Evolutionary conservation across 1,140 invertebrate species (phyloP).

Genomic region (Charaxes varanes): DNA sequence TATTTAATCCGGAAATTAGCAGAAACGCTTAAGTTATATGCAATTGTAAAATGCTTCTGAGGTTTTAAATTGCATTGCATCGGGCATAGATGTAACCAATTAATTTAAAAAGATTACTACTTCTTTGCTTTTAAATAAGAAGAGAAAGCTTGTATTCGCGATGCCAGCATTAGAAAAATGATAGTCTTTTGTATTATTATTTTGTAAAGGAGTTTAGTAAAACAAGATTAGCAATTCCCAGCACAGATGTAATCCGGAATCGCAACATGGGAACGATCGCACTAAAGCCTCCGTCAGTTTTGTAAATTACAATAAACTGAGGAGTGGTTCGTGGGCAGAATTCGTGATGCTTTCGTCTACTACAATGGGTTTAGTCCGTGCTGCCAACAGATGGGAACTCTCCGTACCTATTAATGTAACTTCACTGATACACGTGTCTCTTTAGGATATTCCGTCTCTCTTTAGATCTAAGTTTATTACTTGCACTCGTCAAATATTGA

Average conservation of each 20-base stretch:
- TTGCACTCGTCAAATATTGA: no score
- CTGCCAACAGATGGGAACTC: constrained; percentile 39
- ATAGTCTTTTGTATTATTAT: no score
- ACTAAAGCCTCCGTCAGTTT: constrained; percentile 59
- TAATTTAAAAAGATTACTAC: no score
- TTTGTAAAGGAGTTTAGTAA: constrained; percentile 22
- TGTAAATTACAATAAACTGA: constrained; percentile 70
- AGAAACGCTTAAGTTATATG: no score
- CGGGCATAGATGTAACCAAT: no score
- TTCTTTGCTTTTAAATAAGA: no score
- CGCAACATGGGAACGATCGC: constrained; percentile 39
- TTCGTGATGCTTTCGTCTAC: constrained; percentile 46
- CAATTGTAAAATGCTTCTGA: no score
- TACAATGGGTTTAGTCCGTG: constrained; percentile 52
- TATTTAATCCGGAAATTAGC: no score
- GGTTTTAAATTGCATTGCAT: no score
- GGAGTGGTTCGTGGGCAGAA: constrained; percentile 53
- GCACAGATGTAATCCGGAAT: constrained; percentile 52
- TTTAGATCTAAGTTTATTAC: no score
- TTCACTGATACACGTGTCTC: constrained; percentile 34
- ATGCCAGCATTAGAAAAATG: no score
- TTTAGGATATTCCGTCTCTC: neutral
- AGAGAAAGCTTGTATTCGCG: no score
- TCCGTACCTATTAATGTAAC: constrained; percentile 45
- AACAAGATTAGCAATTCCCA: constrained; percentile 24